Evolutionary conservation across 2,888 invertebrate genomes (phyloP), one percentile per base, ranked within the genome.

Genomic region (Operophtera brumata): DNA sequence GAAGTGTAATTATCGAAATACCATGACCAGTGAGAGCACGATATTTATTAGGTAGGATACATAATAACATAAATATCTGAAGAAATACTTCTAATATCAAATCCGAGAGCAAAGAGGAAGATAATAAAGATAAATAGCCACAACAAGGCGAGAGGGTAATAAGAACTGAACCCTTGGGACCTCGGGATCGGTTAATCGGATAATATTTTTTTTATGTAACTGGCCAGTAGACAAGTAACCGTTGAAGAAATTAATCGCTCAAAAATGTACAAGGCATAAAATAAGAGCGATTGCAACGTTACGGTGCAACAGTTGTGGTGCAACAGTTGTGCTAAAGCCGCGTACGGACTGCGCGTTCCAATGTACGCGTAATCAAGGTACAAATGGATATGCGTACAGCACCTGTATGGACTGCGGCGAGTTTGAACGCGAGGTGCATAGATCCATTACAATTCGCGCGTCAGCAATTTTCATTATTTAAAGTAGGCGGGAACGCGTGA

Each of bases 111-210:
- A 52, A 59, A 61, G 51, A 69, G 63, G 53, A 59, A 64, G 67
- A 67, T 71, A 75, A 78, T 79, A 75, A 71, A 79, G 77, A 82
- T 76, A 74, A 76, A 80, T 76, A 67, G 68, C 62, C 53, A 64
- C 61, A 60, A 64, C 67, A 72, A 56, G 66, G 65, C 61, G 57
- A 62, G 61, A 58, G 64, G 68, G 61, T 78, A 74, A 76, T 73
- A 78, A 73, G 63, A 69, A 64, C 57, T 61, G 59, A 64, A 67
- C 73, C 67, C 66, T 39, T 14, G 30, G 13, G 43, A 54, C 25
- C n/a, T 8, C 1, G 68, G 69, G 75, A 61, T 56, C 70, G 63
- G 71, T 75, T 72, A 69, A 71, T 78, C 66, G 61, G 46, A 54
- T 34, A 30, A 42, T 43, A 43, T 34, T 11, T 12, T 50, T 39